A percentile compares a stretch with the other conserved stretches of the same genome.
phyloP scores from a whole-genome alignment of 2,113 vertebrate genomes.

The Carassius gibelio region DNA sequence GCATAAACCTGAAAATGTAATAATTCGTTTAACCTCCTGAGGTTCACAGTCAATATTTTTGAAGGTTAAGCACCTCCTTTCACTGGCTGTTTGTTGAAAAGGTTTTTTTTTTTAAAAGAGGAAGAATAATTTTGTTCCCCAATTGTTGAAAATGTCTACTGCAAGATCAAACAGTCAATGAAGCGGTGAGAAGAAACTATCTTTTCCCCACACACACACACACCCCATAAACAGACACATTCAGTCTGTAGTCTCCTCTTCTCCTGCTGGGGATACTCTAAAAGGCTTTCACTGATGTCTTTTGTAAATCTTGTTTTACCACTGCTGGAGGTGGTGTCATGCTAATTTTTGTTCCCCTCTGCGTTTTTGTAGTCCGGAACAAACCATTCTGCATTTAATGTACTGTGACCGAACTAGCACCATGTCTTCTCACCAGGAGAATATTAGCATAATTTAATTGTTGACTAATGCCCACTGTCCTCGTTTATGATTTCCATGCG shows the following conservation, averaged over 20 bases:
- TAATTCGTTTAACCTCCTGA: background rate
- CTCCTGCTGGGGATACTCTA: background rate
- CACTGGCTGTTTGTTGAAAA: background rate
- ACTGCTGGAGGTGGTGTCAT: slow-evolving; percentile 10
- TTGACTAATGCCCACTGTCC: slow-evolving; percentile 52
- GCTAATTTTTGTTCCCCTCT: slow-evolving; percentile 37
- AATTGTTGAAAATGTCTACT: background rate
- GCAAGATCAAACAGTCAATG: slow-evolving; percentile 9
- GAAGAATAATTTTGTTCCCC: background rate
- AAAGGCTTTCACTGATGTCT: background rate
- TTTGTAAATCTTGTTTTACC: slow-evolving; percentile 26
- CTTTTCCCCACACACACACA: background rate
- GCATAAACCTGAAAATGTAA: background rate
- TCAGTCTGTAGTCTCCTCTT: background rate
- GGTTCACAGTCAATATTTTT: background rate
- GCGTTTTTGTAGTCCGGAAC: slow-evolving; percentile 11
- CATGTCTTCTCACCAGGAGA: slow-evolving; percentile 23
- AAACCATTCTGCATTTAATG: slow-evolving; percentile 45
- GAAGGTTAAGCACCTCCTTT: background rate
- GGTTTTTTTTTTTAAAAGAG: too few relatives aligned
- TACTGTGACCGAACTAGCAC: slow-evolving; percentile 46
- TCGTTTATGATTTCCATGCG: slow-evolving; percentile 29
- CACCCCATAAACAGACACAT: background rate
- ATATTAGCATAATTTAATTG: slow-evolving; percentile 57
- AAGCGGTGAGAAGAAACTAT: slow-evolving; percentile 11